Evolutionary conservation across 1,140 invertebrate genomes (phyloP), one percentile per base, ranked within the genome.

Genomic region (Helicoverpa zea): DNA sequence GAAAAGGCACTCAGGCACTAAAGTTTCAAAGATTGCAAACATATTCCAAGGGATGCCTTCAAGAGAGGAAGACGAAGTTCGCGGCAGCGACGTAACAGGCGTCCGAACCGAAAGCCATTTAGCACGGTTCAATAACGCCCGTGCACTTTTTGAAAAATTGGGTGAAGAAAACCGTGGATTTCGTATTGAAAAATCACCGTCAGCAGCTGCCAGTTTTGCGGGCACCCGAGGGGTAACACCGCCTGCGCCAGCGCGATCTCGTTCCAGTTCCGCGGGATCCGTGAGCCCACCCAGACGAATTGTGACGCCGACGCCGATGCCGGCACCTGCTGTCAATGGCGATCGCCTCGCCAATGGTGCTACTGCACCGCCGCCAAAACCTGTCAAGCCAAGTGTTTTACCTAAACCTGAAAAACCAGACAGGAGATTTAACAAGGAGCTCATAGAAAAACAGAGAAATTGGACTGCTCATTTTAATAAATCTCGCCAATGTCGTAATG

Each of bases 61-160:
- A 43, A 92, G 89, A 78, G 94, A 95, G 83, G 88, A 95, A 89
- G 93, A 93, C 92, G 88, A 94, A 82, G 89, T 93, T 93, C 84
- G 94, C 86, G 88, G 96, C 73, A 95, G 95, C 52, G 96, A 96
- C 86, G 97, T 97, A 54, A 97, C 97, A 3, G 97, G 98, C n/a
- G 97, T 97, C 58, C 96, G 98, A 70, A 98, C 98, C 3, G 98
- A 98, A 95, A 98, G 98, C 82, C 98, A 98, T 90, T 96, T 98
- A 82, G 97, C 98, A 16, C 95, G 98, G 66, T 99, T 99, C 93
- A 99, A 99, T 90, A 98, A 98, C 93, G 98, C 98, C 0, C 95
- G 98, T 49, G 98, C 98, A 30, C 96, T 99, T 29, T 99, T 99
- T 94, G 98, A 99, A 92, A 98, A 98, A 89, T 95, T 99, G 77